Evolutionary conservation across 2,113 vertebrate species (phyloP), one percentile per base, ranked within the genome.

Genomic region (Amblyopsis rosae): DNA sequence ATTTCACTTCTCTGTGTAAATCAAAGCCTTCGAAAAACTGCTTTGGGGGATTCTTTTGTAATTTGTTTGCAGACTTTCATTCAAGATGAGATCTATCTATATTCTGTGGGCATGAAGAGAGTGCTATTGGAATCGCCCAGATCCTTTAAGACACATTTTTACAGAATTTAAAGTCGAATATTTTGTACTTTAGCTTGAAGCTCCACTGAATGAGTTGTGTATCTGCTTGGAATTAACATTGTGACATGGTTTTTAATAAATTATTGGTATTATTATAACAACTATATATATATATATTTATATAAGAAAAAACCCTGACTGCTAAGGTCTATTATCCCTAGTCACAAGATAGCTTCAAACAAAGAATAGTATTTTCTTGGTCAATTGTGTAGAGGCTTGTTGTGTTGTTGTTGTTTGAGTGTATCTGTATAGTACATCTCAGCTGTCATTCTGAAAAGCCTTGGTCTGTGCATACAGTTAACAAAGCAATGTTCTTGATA

Each of bases 51-150:
- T 77, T 89, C 74, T 91, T 87, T 86, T 93, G 26, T 26, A 77
- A 93, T 93, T 87, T 89, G 87, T 77, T 92, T 86, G 87, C 86
- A 85, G 77, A 90, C 90, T 75, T 83, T 90, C 76, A 89, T 93
- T 82, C 86, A 81, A 76, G 85, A 87, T 49, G 89, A 93, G 85
- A 92, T 90, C 12, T 82, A 89, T 51, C 91, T 70, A 26, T 86
- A 87, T 9, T 77, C 85, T 19, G 77, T 81, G 70, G 88, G 86
- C 81, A 91, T 92, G 73, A 90, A 92, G 86, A 82, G 82, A 32
- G 35, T 5, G 1, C 4, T 41, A 41, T 41, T 41, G 35, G 35
- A 41, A 41, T 41, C 0, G 7, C 35, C 35, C 35, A 41, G 4
- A 41, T 41, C 19, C 19, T 19, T 19, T 19, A 1, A 0, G 26